These are phyloP conservation scores for Gambusia affinis DNA, from an alignment of 2,113 vertebrate species.

Conservation along the genomic window DNA sequence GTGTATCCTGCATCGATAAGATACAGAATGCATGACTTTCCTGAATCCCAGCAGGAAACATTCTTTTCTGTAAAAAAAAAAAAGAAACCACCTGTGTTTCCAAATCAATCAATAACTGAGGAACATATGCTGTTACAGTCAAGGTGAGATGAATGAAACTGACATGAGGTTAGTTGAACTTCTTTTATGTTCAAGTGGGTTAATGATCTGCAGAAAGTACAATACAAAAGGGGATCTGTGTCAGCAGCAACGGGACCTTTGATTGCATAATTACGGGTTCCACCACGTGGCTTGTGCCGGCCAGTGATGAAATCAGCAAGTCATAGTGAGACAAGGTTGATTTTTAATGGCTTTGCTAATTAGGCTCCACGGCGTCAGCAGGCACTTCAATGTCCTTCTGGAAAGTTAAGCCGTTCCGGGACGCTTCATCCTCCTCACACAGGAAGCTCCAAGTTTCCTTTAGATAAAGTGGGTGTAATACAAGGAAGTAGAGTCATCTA, in stretches of 20 bases:
- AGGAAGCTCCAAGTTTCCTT: not conserved
- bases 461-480: not conserved
- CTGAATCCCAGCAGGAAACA: conserved; percentile 21
- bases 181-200: not conserved
- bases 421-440: not conserved
- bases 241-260: not conserved
- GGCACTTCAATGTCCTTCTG: conserved; percentile 10
- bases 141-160: not conserved
- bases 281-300: not conserved
- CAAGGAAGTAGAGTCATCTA: not conserved
- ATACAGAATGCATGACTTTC: not conserved
- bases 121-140: not conserved
- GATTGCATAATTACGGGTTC: conserved; percentile 17
- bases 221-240: not conserved
- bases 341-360: conserved; percentile 11
- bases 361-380: rapidly evolving
- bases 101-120: conserved; percentile 24
- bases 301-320: conserved; percentile 40
- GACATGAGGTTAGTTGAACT: not conserved
- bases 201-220: conserved; percentile 32
- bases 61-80: not conserved
- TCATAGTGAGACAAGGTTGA: conserved; percentile 41
- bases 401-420: not conserved
- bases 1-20: no score
- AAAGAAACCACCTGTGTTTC: not conserved